These are phyloP conservation scores for Knipowitschia caucasica DNA, from an alignment of 2,797 vertebrate species.

Conservation along the genomic window DNA sequence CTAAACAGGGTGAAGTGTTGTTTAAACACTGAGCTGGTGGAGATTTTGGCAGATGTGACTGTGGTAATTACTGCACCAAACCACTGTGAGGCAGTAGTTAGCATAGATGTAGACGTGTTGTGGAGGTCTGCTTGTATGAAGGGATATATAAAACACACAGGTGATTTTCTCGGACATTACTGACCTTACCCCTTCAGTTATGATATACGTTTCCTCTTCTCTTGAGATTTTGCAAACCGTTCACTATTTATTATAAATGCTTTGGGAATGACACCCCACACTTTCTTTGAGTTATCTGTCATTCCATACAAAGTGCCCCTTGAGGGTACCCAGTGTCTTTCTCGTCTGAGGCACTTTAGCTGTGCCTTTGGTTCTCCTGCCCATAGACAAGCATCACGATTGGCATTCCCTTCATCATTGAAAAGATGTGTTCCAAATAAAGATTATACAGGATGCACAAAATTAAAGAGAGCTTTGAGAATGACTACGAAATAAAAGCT, in stretches of 20 bases:
- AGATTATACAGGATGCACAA: slow-evolving; percentile 34
- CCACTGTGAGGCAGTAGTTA: slow-evolving; percentile 30
- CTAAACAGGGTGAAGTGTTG: slow-evolving; percentile 39
- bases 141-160: background rate
- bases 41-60: slow-evolving; percentile 42
- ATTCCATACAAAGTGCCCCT: slow-evolving; percentile 62
- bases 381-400: slow-evolving; percentile 36
- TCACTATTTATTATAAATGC: slow-evolving; percentile 73
- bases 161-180: slow-evolving; percentile 5
- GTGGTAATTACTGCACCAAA: slow-evolving; percentile 35
- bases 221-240: slow-evolving; percentile 42
- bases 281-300: slow-evolving; percentile 58
- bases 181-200: background rate
- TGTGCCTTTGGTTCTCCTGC: slow-evolving; percentile 58
- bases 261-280: slow-evolving; percentile 48
- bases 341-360: slow-evolving; percentile 56
- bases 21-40: slow-evolving; percentile 42
- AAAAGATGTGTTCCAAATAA: slow-evolving; percentile 12
- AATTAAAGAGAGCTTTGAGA: slow-evolving; percentile 39
- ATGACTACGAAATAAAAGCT: slow-evolving; percentile 52
- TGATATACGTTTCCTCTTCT: slow-evolving; percentile 10
- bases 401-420: slow-evolving; percentile 23
- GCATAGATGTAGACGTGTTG: slow-evolving; percentile 21
- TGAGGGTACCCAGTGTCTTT: slow-evolving; percentile 51
- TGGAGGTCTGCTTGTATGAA: slow-evolving; percentile 24